These are phyloP conservation scores for Bacillus rossius DNA, from an alignment of 1,140 invertebrate species.

Conservation along the genomic window DNA sequence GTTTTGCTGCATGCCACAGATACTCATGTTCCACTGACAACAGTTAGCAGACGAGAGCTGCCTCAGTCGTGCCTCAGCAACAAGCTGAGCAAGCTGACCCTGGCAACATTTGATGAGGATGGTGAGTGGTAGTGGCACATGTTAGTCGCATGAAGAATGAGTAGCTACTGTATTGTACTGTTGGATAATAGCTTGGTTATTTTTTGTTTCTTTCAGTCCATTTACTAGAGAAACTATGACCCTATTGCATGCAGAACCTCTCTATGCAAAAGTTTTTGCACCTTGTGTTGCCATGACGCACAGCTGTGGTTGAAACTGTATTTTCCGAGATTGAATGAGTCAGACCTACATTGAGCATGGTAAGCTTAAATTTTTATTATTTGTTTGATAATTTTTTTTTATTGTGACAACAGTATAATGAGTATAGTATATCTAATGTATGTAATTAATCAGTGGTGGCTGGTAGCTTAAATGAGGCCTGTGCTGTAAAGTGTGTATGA, in stretches of 20 bases:
- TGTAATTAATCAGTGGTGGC: too few relatives aligned
- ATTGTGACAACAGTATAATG: too few relatives aligned
- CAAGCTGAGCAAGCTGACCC: conserved; percentile 76
- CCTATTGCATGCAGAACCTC: background rate
- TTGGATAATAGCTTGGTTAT: background rate
- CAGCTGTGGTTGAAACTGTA: too few relatives aligned
- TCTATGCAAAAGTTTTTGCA: background rate
- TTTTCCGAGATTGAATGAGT: too few relatives aligned
- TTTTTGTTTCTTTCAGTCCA: background rate
- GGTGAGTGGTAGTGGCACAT: conserved; percentile 43
- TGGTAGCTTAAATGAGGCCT: too few relatives aligned
- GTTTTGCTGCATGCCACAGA: conserved; percentile 34
- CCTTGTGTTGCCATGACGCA: background rate
- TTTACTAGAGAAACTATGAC: background rate
- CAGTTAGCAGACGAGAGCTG: conserved; percentile 39
- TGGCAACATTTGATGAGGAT: conserved; percentile 85
- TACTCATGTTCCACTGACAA: conserved; percentile 43
- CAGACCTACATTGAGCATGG: too few relatives aligned
- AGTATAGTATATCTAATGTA: too few relatives aligned
- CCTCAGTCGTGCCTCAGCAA: conserved; percentile 61
- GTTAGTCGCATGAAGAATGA: background rate
- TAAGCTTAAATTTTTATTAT: too few relatives aligned
- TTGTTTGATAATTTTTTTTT: too few relatives aligned
- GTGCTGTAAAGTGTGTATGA: too few relatives aligned
- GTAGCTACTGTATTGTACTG: background rate